Conservation (phyloP, 30 jellyfish, hydroid and myxozoan species). For the Turritopsis dohrnii region DNA sequence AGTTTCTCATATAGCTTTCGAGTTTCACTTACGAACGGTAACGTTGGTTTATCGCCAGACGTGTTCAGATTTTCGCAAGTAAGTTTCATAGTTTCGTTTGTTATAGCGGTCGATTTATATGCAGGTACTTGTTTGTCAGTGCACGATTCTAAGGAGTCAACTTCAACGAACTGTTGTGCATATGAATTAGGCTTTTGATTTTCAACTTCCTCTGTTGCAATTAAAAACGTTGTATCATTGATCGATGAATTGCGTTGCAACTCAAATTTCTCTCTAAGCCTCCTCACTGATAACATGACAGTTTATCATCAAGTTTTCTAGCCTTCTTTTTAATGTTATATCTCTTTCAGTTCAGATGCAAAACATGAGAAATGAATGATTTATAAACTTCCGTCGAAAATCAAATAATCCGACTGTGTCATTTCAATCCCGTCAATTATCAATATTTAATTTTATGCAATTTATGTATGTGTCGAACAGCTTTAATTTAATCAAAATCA, state of each 20-base stretch:
- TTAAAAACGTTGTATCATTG: neutral
- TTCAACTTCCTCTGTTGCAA: neutral
- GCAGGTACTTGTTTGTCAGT: neutral
- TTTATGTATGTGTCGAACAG: neutral
- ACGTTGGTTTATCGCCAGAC: neutral
- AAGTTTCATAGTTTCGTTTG: neutral
- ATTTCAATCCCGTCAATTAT: neutral
- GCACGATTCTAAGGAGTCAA: neutral
- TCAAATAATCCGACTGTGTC: neutral
- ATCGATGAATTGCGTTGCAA: neutral
- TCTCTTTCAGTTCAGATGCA: neutral
- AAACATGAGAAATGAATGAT: neutral
- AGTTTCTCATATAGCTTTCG: neutral
- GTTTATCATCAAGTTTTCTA: too few species aligned
- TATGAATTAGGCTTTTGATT: neutral
- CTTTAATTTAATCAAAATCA: neutral
- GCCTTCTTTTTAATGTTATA: neutral
- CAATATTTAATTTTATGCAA: neutral
- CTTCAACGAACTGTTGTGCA: neutral
- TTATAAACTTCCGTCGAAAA: neutral
- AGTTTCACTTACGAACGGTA: neutral
- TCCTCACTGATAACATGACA: neutral
- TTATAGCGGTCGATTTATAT: neutral
- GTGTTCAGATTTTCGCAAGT: neutral
- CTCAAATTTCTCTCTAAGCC: conserved; percentile 13